Base-by-base conservation (phyloP, 92 coral and sea anemone genomes). In the Paragorgia papillata region DNA sequence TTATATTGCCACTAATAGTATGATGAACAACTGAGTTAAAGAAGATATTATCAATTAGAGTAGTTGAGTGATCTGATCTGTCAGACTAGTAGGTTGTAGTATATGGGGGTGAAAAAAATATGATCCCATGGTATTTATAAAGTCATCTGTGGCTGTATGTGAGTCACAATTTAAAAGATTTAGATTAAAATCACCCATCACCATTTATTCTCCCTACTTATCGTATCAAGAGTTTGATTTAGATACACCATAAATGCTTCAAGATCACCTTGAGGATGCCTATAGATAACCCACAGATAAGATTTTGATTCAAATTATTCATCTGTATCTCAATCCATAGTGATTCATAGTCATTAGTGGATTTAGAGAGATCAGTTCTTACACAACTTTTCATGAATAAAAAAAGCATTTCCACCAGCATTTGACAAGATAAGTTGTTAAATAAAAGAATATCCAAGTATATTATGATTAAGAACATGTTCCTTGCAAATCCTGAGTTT, bases 11-110 rank as follows among this genome's bases (percentile, higher is more conserved):
- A 48, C 88, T 66, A 29, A 84, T 79, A 39, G 46, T 69, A 55
- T 58, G 69, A 26, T 70, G 80, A 25, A 57, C 74, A 29, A 49
- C 59, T 20, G 84, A 79, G 37, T 79, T 79, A 17, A 84, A 79
- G 35, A 84, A 79, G 34, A 84, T 79, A 73, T 84, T 84, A 62
- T 84, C 84, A 79, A 84, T 79, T 66, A 84, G 13, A n/a, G 84
- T 68, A 29, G 80, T 84, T 18, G 88, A 66, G 48, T 84, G 84
- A 46, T 84, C 55, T 43, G 84, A 84, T 84, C 57, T 84, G 29
- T 21, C n/a, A n/a, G n/a, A n/a, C n/a, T n/a, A n/a, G 88, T 84
- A 32, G 88, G 88, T 46, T 79, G 84, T 22, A 78, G 55, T 55
- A 79, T 84, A 33, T 85, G 75, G 29, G 84, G 88, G 17, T 69